phyloP scores from a whole-genome alignment of 1,140 invertebrate genomes.

The Tetramorium simillimum region DNA sequence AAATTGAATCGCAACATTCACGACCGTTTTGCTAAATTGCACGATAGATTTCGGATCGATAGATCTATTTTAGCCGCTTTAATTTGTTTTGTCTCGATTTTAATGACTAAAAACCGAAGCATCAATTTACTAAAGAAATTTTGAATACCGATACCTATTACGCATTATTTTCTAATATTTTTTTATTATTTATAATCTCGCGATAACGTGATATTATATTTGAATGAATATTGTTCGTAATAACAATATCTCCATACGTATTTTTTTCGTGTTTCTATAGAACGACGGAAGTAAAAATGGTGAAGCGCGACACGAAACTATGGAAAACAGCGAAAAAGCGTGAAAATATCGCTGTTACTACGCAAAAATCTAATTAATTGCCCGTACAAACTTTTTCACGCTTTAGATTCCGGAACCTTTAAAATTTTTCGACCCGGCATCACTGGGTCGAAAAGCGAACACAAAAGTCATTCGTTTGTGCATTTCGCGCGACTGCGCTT shows the following conservation, averaged over 20 bases:
- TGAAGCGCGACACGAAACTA: not conserved
- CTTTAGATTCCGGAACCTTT: constrained; percentile 26
- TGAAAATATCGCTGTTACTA: constrained; percentile 41
- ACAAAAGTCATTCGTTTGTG: constrained; percentile 33
- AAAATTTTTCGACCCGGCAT: constrained; percentile 27
- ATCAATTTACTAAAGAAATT: not conserved
- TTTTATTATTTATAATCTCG: not conserved
- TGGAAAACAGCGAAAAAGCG: constrained; percentile 5
- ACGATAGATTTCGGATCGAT: not conserved
- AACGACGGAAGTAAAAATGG: constrained; percentile 17
- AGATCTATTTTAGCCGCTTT: not conserved
- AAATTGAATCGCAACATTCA: constrained; percentile 18
- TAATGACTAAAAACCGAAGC: not conserved
- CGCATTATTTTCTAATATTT: not conserved
- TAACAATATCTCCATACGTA: not conserved
- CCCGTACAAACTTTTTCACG: constrained; percentile 25
- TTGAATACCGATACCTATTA: not conserved
- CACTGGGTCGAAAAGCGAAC: not conserved
- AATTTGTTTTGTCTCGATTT: not conserved
- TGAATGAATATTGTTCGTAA: constrained; percentile 4
- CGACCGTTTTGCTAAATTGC: not conserved
- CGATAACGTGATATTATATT: not conserved
- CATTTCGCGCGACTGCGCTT: not conserved
- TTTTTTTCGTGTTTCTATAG: constrained; percentile 3
- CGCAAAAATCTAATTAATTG: constrained; percentile 56